Evolutionary conservation across 2,113 vertebrate species (phyloP), one percentile per base, ranked within the genome.

Genomic region (Mastomys coucha): DNA sequence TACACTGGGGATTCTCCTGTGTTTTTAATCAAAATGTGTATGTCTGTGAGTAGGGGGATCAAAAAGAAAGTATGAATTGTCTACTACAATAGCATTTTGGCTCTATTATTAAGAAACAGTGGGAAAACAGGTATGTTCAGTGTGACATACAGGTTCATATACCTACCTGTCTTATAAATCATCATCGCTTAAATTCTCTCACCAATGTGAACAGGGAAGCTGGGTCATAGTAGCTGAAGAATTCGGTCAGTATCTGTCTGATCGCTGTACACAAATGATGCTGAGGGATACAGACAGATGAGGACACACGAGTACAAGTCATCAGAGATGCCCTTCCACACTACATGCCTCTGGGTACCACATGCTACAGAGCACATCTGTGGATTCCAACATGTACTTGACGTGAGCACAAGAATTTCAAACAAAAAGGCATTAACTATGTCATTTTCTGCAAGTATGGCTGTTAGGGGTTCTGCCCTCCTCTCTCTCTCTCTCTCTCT

Each of bases 271-370:
- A 51, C 26, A 77, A 26, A 72, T 6, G 33, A 16, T 12, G 22
- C 2, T 53, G 2, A 36, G 63, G 87, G 86, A 51, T 33, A 9
- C 31, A 56, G 65, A 53, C 4, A 26, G 5, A 5, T 19, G 58
- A 91, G 69, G 67, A 53, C 2, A 10, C 8, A 6, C 11, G 51
- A 84, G 81, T 33, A 12, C 51, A 2, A 45, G 7, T 19, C 24
- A 28, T 31, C 0, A 20, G 10, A 8, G 16, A 11, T 0, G 0
- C 0, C 0, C 39, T 2, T 14, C 26, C 39, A 11, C 31, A 19
- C 11, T 1, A 0, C 33, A 10, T 33, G 84, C n/a, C 6, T 24
- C 7, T 19, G 2, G 49, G 58, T n/a, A 49, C 56, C 89, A 33
- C 20, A 65, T 51, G 33, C 36, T 31, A 31, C 22, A 14, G n/a